Base-by-base conservation (phyloP, 1,140 invertebrate species). In the Sarcophaga peregrina region DNA sequence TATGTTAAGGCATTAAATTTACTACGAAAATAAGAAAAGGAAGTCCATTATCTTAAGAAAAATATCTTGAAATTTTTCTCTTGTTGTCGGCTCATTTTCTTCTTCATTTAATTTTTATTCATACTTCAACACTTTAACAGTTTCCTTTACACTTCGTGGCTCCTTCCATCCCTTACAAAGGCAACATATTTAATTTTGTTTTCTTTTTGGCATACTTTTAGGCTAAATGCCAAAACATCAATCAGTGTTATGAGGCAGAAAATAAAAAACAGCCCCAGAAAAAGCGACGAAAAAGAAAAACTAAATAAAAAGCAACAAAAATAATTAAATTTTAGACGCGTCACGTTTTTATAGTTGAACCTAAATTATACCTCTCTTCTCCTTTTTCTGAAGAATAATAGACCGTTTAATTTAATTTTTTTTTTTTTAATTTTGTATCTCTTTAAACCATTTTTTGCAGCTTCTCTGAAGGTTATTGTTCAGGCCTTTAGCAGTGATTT, bases 211-310 rank as follows among this genome's bases (percentile, higher is more conserved):
- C 62, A 68, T 68, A 68, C n/a, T 68, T 68, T 68, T 25, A 68
- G 62, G 62, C 62, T 68, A 8, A 68, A 68, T 25, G 62, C 62
- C 62, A 68, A 68, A 68, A 68, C 62, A 68, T 68, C 62, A 68
- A 68, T 68, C 62, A 68, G 62, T 25, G 62, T 68, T 68, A 68
- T 68, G 62, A 68, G 17, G n/a, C 5, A 68, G 25, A 37, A 37
- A 37, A 37, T 37, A 37, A 37, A 37, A 37, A 37, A 37, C 25
- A 37, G 25, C 25, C 25, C 25, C 25, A 37, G 25, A 25, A 68
- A 68, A 68, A 9, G 50, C 1, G 5, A 1, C 1, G 2, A 68
- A 37, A 68, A 68, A 68, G 62, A 7, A 68, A 68, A 13, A 37
- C 25, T n/a, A 4, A n/a, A n/a, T 58, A 58, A 58, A n/a, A n/a